Base-by-base conservation (phyloP, 2,888 invertebrate genomes). In the Nipponacmea schrenckii region DNA sequence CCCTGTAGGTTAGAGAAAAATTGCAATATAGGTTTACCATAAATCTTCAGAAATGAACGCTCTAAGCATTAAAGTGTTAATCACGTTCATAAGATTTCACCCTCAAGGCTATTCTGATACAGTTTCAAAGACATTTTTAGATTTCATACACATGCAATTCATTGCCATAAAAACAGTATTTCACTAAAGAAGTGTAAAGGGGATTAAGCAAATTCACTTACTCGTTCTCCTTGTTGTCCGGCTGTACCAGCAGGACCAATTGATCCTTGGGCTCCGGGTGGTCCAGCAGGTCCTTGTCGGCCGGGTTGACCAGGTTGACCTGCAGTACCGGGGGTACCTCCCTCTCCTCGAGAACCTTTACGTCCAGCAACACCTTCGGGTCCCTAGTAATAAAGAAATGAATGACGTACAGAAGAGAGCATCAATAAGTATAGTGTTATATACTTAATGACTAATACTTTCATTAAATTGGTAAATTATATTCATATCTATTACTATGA, bases 271-370 rank as follows among this genome's bases (percentile, higher is more conserved):
- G 77, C 77, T 26, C 85, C 85, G 66, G 81, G 75, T 15, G 92
- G 90, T 24, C 95, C 88, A 24, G 83, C 73, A 14, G 83, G 78
- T 69, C 88, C 88, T 3, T 84, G 78, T 66, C 80, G 83, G 15
- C 82, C 83, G 17, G 82, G 79, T 45, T 73, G 67, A 15, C 84
- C 84, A 4, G 81, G 76, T 3, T 91, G 90, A 0, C 94, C 94
- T 4, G 91, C 68, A 70, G 71, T 44, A 71, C 83, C 71, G 26
- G 68, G 7, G 62, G 72, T 74, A 0, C 84, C 84, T 17, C 70
- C 27, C 3, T 64, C 46, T 46, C 83, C 83, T 48, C 74, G 77
- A 27, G 69, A 27, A 44, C 82, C 82, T 24, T 77, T 75, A 7
- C 72, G 68, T 56, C 85, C 85, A n/a, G 77, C 68, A n/a, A 62